Conservation (phyloP, 2,888 invertebrate species). For the Erpobdella octoculata region DNA sequence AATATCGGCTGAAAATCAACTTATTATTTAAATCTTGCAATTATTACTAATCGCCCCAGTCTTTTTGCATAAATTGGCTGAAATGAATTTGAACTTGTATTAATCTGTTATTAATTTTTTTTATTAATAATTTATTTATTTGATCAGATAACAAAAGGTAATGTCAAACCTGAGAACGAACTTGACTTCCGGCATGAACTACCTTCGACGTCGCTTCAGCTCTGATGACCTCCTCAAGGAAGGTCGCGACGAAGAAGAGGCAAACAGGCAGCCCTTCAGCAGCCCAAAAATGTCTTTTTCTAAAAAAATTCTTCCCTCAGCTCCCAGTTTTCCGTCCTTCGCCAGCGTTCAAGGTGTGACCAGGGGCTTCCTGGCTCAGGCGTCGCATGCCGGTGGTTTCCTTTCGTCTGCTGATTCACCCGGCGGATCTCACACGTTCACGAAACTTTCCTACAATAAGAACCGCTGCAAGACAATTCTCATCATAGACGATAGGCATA, state of each 20-base stretch:
- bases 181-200: constrained; percentile 35
- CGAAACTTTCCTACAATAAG: constrained; percentile 59
- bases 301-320: constrained; percentile 65
- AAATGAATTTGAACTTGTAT: background rate
- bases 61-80: background rate
- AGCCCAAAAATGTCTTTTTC: background rate
- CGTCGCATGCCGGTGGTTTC: constrained; percentile 43
- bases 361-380: constrained; percentile 48
- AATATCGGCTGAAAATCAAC: no score
- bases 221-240: constrained; percentile 93
- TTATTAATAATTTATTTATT: no score
- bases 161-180: constrained; percentile 29
- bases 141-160: no score
- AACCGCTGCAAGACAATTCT: constrained; percentile 84
- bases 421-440: background rate
- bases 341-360: constrained; percentile 44
- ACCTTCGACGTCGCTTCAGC: constrained; percentile 90
- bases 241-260: constrained; percentile 81
- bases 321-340: constrained; percentile 90
- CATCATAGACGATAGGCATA: constrained; percentile 92
- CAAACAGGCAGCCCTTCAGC: constrained; percentile 45
- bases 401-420: background rate
- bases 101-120: no score
- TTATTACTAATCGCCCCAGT: no score
- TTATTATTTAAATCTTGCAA: no score